phyloP scores from a whole-genome alignment of 2,888 invertebrate species.

The Acrocera orbiculus region DNA sequence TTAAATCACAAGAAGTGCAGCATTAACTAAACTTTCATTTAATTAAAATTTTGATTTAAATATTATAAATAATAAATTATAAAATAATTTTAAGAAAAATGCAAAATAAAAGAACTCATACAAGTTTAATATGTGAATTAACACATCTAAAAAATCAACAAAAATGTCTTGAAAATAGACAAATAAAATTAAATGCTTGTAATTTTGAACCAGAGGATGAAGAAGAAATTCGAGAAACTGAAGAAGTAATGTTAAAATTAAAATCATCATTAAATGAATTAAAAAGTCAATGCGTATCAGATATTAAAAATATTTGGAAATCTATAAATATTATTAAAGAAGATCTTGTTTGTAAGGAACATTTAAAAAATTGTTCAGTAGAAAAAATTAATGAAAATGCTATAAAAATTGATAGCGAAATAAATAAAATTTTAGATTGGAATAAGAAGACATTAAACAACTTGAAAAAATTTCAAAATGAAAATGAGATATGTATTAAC shows the following conservation, averaged over 20 bases:
- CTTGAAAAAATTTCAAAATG: conserved; percentile 14
- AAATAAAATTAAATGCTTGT: conserved; percentile 23
- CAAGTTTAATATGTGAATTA: conserved; percentile 24
- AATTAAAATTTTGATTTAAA: no score
- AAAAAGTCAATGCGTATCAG: conserved; percentile 15
- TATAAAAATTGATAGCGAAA: conserved; percentile 19
- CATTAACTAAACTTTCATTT: no score
- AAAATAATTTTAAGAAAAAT: not conserved
- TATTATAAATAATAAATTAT: not conserved
- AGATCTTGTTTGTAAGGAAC: conserved; percentile 19
- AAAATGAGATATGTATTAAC: no score
- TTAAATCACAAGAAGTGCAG: no score
- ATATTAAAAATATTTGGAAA: conserved; percentile 23
- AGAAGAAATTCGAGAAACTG: conserved; percentile 20
- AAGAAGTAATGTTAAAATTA: conserved; percentile 19
- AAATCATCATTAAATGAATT: conserved; percentile 16
- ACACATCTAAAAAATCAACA: conserved; percentile 29
- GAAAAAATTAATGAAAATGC: no score
- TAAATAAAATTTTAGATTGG: conserved; percentile 18
- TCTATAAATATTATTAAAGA: conserved; percentile 20
- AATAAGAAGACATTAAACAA: conserved; percentile 17
- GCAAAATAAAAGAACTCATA: conserved; percentile 16
- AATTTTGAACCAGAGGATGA: conserved; percentile 15
- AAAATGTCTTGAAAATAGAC: conserved; percentile 29
- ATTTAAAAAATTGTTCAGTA: conserved; percentile 19